Evolutionary conservation across 1,140 invertebrate species (phyloP).

Genomic region (Drosophila prosaltans): DNA sequence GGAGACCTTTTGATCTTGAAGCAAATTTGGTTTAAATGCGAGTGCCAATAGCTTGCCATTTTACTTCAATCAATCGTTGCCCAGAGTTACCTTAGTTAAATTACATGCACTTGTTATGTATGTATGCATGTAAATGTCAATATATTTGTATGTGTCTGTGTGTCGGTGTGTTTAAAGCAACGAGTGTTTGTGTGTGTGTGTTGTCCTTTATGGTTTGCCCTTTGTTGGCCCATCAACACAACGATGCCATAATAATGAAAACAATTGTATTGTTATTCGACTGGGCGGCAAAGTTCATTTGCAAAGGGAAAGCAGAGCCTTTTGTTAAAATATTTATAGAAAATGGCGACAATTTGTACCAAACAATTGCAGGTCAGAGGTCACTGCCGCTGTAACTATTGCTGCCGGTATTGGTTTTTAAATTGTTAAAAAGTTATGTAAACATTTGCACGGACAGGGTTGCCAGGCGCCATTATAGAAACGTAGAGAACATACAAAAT

Average conservation of each 20-base stretch:
- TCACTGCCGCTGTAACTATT: not conserved
- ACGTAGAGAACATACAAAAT: conserved; percentile 22
- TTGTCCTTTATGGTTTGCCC: conserved; percentile 32
- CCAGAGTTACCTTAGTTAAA: conserved; percentile 15
- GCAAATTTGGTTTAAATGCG: not conserved
- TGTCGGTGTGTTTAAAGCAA: not conserved
- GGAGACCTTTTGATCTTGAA: not conserved
- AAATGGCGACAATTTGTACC: conserved; percentile 61
- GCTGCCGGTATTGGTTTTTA: not conserved
- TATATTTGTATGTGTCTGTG: conserved; percentile 29
- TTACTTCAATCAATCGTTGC: conserved; percentile 35
- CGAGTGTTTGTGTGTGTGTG: not conserved
- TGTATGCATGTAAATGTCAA: conserved; percentile 42
- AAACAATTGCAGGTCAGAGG: conserved; percentile 57
- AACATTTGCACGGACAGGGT: conserved; percentile 22
- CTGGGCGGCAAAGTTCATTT: conserved; percentile 35
- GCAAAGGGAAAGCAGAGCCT: conserved; percentile 11
- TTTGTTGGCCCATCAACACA: conserved; percentile 46
- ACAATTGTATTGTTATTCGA: conserved; percentile 40
- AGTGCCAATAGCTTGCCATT: not conserved
- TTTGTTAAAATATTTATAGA: conserved; percentile 72
- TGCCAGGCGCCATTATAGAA: not conserved
- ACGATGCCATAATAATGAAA: conserved; percentile 54
- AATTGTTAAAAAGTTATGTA: conserved; percentile 11
- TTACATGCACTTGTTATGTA: conserved; percentile 7